Percentiles rank a stretch among this genome's conserved stretches.
Evolutionary conservation across 2,113 vertebrate species (phyloP).

Genomic region (Ictalurus furcatus): DNA sequence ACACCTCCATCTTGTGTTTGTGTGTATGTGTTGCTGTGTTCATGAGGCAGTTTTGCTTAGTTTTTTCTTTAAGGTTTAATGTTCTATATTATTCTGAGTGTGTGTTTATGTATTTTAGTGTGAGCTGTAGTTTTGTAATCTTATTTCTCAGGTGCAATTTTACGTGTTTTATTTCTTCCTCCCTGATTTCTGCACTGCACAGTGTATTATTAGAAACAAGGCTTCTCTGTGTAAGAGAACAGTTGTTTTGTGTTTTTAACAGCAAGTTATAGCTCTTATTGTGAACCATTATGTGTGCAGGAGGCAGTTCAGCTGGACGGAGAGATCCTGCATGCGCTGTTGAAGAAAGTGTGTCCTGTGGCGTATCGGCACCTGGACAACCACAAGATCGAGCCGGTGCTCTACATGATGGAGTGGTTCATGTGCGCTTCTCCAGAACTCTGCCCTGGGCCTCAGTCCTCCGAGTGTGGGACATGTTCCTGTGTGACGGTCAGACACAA

Average conservation of each 20-base stretch:
- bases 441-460: conserved; percentile 96
- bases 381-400: conserved; percentile 94
- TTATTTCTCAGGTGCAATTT: background rate
- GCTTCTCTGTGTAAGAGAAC: background rate
- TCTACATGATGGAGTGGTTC: conserved; percentile 99
- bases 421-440: conserved; percentile 98
- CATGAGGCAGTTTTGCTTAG: background rate
- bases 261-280: background rate
- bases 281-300: conserved; percentile 63
- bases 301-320: conserved; percentile 97
- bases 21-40: background rate
- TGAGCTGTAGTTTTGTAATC: background rate
- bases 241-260: background rate
- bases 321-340: conserved; percentile 90
- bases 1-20: conserved; percentile 24
- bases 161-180: no score
- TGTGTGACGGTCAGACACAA: conserved; percentile 85
- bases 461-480: conserved; percentile 98
- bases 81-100: background rate
- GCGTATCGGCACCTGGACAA: conserved; percentile 91
- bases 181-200: background rate
- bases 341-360: conserved; percentile 83
- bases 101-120: background rate
- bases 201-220: background rate
- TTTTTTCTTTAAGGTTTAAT: background rate